These are phyloP conservation scores for Hypothenemus hampei DNA, from an alignment of 1,140 invertebrate species.

Conservation along the genomic window DNA sequence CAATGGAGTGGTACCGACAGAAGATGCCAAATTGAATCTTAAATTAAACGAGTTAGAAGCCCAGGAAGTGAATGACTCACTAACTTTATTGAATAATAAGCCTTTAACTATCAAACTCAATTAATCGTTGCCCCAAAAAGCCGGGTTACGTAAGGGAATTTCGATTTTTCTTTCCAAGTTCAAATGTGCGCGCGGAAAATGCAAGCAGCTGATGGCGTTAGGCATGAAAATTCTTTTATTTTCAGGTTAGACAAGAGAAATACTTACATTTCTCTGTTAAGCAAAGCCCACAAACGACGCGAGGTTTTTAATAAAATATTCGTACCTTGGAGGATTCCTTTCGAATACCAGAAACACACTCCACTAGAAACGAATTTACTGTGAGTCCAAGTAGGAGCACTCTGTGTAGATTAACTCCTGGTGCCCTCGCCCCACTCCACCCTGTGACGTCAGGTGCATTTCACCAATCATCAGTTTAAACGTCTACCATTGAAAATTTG, in stretches of 20 bases:
- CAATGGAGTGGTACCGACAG: too few relatives aligned
- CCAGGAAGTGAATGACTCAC: too few relatives aligned
- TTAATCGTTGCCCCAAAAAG: too few relatives aligned
- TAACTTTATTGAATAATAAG: too few relatives aligned
- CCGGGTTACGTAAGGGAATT: conserved; percentile 27
- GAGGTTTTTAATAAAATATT: conserved; percentile 7
- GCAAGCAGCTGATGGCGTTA: background rate
- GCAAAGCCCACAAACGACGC: conserved; percentile 4
- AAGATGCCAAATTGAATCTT: too few relatives aligned
- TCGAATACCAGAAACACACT: conserved; percentile 30
- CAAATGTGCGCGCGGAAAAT: background rate
- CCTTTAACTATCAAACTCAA: too few relatives aligned
- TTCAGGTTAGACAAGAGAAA: too few relatives aligned
- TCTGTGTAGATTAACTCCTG: conserved; percentile 37
- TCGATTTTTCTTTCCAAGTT: conserved; percentile 28
- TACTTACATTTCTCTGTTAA: conserved; percentile 13
- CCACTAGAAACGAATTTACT: conserved; percentile 34
- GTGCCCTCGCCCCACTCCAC: conserved; percentile 36
- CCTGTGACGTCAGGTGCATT: conserved; percentile 36
- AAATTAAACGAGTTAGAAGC: too few relatives aligned
- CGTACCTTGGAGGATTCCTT: conserved; percentile 23
- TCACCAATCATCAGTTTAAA: conserved; percentile 35
- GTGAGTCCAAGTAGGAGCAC: conserved; percentile 31
- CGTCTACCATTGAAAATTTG: conserved; percentile 16
- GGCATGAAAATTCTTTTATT: background rate